Base-by-base conservation (phyloP, 2,797 vertebrate genomes). In the Carcharodon carcharias region DNA sequence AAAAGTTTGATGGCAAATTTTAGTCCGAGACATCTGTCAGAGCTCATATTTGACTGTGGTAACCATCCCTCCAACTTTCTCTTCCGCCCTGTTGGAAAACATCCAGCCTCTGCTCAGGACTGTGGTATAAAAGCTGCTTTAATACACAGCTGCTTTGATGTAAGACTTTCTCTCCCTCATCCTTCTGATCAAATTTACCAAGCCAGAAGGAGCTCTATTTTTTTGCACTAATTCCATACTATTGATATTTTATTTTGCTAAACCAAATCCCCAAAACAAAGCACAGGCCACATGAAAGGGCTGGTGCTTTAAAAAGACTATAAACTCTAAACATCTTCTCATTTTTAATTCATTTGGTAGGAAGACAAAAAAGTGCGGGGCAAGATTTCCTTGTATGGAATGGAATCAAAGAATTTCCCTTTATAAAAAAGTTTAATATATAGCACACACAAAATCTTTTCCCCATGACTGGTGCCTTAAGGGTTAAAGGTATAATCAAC, bases 401-500 rank as follows among this genome's bases (percentile, higher is more conserved):
- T 67, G n/a, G 67, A 67, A 93, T 93, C n/a, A 67, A 93, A 93
- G 63, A 40, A 3, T 45, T 45, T 40, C 3, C 61, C 8, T 21
- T 40, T 21, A 93, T 65, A 16, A 35, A 93, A 18, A 16, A 1
- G 56, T 35, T n/a, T 61, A 63, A 35, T 18, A 35, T 91, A 61
- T 18, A 61, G 56, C 63, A 63, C 18, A 63, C 61, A 45, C 61
- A 93, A 40, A 93, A 12, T 67, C 16, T 63, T 65, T 35, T n/a
- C 63, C 40, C 5, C 40, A 31, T n/a, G 54, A 77, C 69, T 71
- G 65, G 28, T 54, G 28, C 31, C 77, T 95, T 95, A 45, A 95
- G 69, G 50, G 69, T 95, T 95, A 31, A 95, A 77, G n/a, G 11
- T 77, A 12, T 50, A 95, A 95, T 95, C 65, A 71, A 50, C 93